Evolutionary conservation across 2,797 vertebrate genomes (phyloP).

Genomic region (Chlorospingus flavigularis): DNA sequence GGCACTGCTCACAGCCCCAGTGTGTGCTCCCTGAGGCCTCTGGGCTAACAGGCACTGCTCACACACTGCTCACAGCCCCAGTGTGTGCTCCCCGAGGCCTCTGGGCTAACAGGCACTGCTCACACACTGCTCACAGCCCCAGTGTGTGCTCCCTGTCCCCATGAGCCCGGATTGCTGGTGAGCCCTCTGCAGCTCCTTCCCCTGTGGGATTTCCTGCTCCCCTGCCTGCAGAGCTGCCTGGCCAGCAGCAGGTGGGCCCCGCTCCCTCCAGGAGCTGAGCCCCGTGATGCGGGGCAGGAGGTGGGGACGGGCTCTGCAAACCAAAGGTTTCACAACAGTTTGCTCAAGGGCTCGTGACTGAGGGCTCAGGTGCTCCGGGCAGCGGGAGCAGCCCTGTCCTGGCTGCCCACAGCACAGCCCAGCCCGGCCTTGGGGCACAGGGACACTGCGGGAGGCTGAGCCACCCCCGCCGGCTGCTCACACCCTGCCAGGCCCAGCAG

Average conservation of each 20-base stretch:
- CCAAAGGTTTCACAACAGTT: slow-evolving; percentile 36
- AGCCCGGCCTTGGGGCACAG: background rate
- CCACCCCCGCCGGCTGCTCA: background rate
- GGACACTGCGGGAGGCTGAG: background rate
- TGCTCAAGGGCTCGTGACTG: slow-evolving; percentile 39
- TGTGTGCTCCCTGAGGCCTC: slow-evolving; percentile 35
- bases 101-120: background rate
- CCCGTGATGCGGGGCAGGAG: background rate
- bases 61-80: too few relatives aligned
- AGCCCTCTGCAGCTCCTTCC: background rate
- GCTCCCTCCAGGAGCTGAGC: background rate
- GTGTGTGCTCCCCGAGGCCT: slow-evolving; percentile 27
- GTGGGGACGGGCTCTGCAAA: background rate
- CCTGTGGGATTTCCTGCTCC: slow-evolving; percentile 28
- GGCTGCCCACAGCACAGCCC: background rate
- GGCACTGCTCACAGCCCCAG: too few relatives aligned
- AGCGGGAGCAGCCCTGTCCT: too few relatives aligned
- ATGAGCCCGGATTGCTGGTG: background rate
- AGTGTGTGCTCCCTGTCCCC: slow-evolving; percentile 49
- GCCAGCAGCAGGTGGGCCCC: background rate
- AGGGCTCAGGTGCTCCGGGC: background rate
- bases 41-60: background rate
- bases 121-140: too few relatives aligned
- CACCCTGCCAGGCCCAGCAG: too few relatives aligned
- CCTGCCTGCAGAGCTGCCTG: background rate